Base-by-base conservation (phyloP, 2,888 invertebrate species). In the Margaritifera margaritifera region DNA sequence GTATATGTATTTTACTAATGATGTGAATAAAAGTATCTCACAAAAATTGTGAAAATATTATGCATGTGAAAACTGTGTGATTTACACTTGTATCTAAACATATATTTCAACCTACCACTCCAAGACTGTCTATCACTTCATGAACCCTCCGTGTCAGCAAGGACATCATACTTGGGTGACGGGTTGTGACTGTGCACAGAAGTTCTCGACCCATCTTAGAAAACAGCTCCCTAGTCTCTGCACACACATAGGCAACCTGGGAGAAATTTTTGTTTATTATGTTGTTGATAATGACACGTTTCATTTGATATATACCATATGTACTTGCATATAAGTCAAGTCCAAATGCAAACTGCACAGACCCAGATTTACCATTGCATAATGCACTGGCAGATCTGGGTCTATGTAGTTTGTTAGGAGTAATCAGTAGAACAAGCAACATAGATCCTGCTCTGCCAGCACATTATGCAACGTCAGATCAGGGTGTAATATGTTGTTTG, bases 151-250 rank as follows among this genome's bases (percentile, higher is more conserved):
- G 83, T 62, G 95, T 89, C 54, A 95, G 91, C 74, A 93, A 91
- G 0, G 94, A 94, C 62, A 95, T 90, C 18, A 95, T 91, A 69
- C 92, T 91, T 0, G 95, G 94, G 90, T 95, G 92, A 84, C 92
- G 93, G 31, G 92, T 92, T 2, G 93, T 93, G 64, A 95, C 91
- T 84, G 93, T 93, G 0, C 93, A 92, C 63, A 95, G 89, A 76
- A 95, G 91, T 71, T 94, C 94, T 53, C 94, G 91, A 0, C 94
- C 93, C 60, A 93, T 93, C 90, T 95, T 95, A 5, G 93, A 94
- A 86, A 94, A 94, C 63, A 92, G 91, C 73, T 94, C 94, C 81
- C 93, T 92, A 0, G 94, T 94, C 61, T 92, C 90, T 75, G 91
- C 91, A 84, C 93, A 93, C 2, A 94, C 90, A 89, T 94, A 95